Base-by-base conservation (phyloP, 2,888 invertebrate species). In the Himalopsyche tibetana region DNA sequence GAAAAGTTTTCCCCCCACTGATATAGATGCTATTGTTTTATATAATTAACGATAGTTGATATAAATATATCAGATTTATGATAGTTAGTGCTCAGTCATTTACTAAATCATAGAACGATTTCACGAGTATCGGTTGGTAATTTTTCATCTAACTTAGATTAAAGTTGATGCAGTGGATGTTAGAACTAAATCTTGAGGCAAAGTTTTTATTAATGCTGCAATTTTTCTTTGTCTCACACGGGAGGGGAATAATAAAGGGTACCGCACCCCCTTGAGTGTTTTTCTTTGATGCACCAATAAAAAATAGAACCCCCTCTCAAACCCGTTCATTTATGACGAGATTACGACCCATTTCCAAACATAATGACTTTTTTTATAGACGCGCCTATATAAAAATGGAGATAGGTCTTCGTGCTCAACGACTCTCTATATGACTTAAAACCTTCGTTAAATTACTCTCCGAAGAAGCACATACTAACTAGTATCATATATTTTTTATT, bases 251-350 rank as follows among this genome's bases (percentile, higher is more conserved):
- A 63, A 5, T 63, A 8, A 63, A 63, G 15, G 63, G 19, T 5
- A 6, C 63, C 19, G 63, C 19, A 63, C 63, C 63, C 63, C 11
- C 63, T 19, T 5, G 19, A 63, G 63, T 63, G 63, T 63, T 63
- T 63, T 63, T 63, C 63, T 63, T 19, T 63, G 63, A 63, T 63
- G 63, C 63, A 63, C 19, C 63, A 19, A 63, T 63, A 63, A 63
- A 56, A 63, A 63, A 63, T 63, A 63, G 19, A 63, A 63, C 2
- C 19, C 19, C 8, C 4, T 28, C 19, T 63, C 19, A 5, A 63
- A 19, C 19, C 63, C 63, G 63, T 63, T 63, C 63, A 63, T 63
- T 63, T 63, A 63, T 63, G 63, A 63, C 19, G 63, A 63, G 63
- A 63, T 63, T 63, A 63, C 15, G 63, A 28, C 63, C 63, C 63